These are phyloP conservation scores for Erynnis tages DNA, from an alignment of 2,888 invertebrate species.

Conservation along the genomic window DNA sequence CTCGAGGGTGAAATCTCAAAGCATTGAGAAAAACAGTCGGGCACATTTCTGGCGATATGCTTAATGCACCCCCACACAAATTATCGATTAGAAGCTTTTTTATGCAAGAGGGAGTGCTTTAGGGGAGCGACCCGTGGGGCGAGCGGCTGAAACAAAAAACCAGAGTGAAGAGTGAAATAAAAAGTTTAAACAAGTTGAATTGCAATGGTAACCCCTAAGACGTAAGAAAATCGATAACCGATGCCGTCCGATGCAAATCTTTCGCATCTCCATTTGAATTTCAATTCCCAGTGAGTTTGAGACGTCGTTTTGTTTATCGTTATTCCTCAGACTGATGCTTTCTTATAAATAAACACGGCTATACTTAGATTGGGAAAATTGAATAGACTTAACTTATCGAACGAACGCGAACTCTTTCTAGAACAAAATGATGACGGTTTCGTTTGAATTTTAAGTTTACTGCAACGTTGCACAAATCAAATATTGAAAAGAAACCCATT, in stretches of 20 bases:
- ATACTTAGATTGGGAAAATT: constrained; percentile 2
- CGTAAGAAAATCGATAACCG: constrained; percentile 76
- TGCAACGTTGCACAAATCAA: neutral
- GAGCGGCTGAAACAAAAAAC: constrained; percentile 81
- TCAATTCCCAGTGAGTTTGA: constrained; percentile 68
- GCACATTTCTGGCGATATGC: constrained; percentile 74
- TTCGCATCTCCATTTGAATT: constrained; percentile 75
- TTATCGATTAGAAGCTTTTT: constrained; percentile 82
- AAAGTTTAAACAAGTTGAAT: constrained; percentile 80
- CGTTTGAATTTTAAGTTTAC: constrained; percentile 8
- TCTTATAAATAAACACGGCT: constrained; percentile 20
- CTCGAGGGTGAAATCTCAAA: constrained; percentile 74
- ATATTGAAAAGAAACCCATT: constrained; percentile 2
- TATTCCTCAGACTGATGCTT: constrained; percentile 39
- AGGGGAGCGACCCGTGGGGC: constrained; percentile 71
- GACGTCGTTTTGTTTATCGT: constrained; percentile 57
- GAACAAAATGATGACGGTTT: neutral
- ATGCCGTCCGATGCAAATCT: constrained; percentile 76
- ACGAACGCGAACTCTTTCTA: constrained; percentile 5
- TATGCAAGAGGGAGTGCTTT: constrained; percentile 79
- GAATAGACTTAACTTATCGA: neutral
- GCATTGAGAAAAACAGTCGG: constrained; percentile 76
- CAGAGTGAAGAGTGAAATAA: constrained; percentile 80
- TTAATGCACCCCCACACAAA: constrained; percentile 82
- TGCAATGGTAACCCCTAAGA: constrained; percentile 75